A percentile compares a stretch with the other conserved stretches of the same genome.
phyloP scores from a whole-genome alignment of 1,140 invertebrate genomes.

The Teleogryllus occipitalis region DNA sequence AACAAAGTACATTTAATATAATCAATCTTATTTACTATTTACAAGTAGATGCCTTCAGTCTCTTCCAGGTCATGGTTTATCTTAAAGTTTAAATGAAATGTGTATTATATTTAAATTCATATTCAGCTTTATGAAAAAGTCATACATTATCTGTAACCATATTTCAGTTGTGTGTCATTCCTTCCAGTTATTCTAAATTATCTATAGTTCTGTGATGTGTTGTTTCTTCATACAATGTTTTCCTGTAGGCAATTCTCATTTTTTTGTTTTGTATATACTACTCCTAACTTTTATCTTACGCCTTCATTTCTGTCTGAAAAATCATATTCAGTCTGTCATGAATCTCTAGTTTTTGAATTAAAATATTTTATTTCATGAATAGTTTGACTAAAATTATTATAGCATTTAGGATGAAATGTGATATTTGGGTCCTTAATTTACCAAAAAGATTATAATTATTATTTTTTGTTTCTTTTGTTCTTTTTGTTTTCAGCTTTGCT shows the following conservation, averaged over 20 bases:
- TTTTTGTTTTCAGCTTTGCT: not conserved
- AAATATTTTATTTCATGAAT: not conserved
- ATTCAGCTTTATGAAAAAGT: not conserved
- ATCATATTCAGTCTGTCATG: not conserved
- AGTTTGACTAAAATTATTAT: constrained; percentile 3
- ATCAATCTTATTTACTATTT: not conserved
- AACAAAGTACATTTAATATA: not conserved
- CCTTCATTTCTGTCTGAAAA: not conserved
- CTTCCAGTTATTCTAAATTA: not conserved
- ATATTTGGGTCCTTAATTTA: constrained; percentile 5
- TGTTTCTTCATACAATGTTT: not conserved
- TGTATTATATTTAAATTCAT: not conserved
- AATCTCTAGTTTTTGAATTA: not conserved
- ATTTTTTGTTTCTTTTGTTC: not conserved
- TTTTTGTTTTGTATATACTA: not conserved
- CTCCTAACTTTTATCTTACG: not conserved
- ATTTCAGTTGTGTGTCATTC: not conserved
- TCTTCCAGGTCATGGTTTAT: not conserved
- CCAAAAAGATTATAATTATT: not conserved
- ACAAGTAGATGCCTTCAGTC: not conserved
- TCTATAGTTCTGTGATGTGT: not conserved
- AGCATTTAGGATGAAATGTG: not conserved
- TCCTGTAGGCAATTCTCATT: not conserved
- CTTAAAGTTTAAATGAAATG: not conserved
- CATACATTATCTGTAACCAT: not conserved